Conservation (phyloP, 2,888 invertebrate species). For the Malthinus flaveolus region DNA sequence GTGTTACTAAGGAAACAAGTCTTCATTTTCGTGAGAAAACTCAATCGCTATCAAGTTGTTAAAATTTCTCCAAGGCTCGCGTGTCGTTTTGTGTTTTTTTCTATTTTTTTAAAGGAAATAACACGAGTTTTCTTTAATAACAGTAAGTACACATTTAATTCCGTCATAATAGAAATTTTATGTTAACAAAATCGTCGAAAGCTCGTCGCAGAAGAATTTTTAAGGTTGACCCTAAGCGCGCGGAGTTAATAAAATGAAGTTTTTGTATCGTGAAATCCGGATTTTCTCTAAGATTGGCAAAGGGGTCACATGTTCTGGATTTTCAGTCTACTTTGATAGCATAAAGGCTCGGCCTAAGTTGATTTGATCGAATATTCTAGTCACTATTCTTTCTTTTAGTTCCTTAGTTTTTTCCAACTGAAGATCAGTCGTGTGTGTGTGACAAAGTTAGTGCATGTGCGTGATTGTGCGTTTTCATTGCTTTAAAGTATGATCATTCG, state of each 20-base stretch:
- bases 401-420: slow-evolving; percentile 37
- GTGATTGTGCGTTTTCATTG: slow-evolving; percentile 31
- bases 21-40: too few relatives aligned
- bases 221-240: slow-evolving; percentile 26
- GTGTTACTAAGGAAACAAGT: too few relatives aligned
- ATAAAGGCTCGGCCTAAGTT: slow-evolving; percentile 48
- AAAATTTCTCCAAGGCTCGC: too few relatives aligned
- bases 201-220: slow-evolving; percentile 27
- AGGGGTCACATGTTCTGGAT: slow-evolving; percentile 51
- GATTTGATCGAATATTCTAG: slow-evolving; percentile 55
- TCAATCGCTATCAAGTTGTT: too few relatives aligned
- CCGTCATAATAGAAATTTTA: slow-evolving; percentile 5
- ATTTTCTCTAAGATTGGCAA: slow-evolving; percentile 46
- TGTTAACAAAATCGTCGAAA: slow-evolving; percentile 23
- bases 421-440: slow-evolving; percentile 52
- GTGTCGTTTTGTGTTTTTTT: too few relatives aligned
- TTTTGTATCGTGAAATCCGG: slow-evolving; percentile 38
- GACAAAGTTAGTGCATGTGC: slow-evolving; percentile 32
- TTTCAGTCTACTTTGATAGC: slow-evolving; percentile 51
- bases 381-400: slow-evolving; percentile 53
- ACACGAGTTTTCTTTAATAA: too few relatives aligned
- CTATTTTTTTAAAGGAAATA: too few relatives aligned
- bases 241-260: slow-evolving; percentile 29
- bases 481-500: slow-evolving; percentile 23
- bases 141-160: too few relatives aligned